phyloP scores from a whole-genome alignment of 2,888 invertebrate genomes.

The Galerucella calmariensis region DNA sequence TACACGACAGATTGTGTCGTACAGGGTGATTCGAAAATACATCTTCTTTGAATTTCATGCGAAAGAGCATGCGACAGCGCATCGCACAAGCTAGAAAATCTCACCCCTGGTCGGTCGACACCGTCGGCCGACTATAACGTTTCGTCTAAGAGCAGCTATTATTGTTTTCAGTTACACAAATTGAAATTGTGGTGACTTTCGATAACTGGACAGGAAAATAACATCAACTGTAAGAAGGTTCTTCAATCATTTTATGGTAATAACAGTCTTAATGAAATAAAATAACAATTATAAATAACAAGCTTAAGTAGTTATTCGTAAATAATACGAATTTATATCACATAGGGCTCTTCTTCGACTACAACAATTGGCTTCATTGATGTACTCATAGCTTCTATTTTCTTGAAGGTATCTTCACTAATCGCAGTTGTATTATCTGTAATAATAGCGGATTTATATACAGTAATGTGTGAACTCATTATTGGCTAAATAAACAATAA shows the following conservation, averaged over 20 bases:
- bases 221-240: not conserved
- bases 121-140: too few species aligned
- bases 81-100: too few species aligned
- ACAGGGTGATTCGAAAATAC: too few species aligned
- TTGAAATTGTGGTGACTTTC: too few species aligned
- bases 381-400: not conserved
- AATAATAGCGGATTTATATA: not conserved
- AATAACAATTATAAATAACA: constrained; percentile 15
- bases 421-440: not conserved
- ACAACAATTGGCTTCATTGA: constrained; percentile 7
- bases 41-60: too few species aligned
- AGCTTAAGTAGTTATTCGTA: not conserved
- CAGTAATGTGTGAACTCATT: not conserved
- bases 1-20: too few species aligned
- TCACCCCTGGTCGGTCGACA: too few species aligned
- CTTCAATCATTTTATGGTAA: not conserved
- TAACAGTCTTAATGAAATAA: constrained; percentile 13
- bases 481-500: too few species aligned
- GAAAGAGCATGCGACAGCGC: too few species aligned
- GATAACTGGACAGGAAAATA: not conserved
- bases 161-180: too few species aligned
- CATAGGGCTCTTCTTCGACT: not conserved
- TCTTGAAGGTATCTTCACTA: not conserved
- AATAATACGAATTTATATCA: constrained; percentile 7
- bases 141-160: too few species aligned